Evolutionary conservation across 2,113 vertebrate species (phyloP).

Genomic region (Pogona vitticeps): DNA sequence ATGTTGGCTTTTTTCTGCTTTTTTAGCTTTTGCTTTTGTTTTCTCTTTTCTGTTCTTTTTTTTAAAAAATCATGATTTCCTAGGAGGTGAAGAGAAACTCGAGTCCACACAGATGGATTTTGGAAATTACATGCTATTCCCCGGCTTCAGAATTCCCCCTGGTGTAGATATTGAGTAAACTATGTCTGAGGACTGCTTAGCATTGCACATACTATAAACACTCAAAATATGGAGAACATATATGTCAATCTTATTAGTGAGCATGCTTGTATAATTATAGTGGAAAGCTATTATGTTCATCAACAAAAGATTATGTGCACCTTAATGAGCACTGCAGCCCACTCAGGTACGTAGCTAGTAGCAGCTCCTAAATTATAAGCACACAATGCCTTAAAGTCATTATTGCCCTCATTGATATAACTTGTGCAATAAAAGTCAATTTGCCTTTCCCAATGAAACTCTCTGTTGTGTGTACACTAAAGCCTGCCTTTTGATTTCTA

Average conservation of each 20-base stretch:
- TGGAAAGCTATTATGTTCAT: neutral
- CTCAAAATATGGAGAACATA: neutral
- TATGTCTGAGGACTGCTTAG: neutral
- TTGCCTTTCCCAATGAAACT: neutral
- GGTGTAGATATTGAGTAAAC: neutral
- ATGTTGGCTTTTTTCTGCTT: too few species aligned
- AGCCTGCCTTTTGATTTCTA: neutral
- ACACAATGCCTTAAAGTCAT: neutral
- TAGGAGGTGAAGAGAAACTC: too few species aligned
- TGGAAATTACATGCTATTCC: too few species aligned
- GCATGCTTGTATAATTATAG: neutral
- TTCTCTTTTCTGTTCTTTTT: too few species aligned
- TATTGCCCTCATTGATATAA: neutral
- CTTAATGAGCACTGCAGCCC: neutral
- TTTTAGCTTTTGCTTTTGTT: too few species aligned
- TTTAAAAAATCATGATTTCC: too few species aligned
- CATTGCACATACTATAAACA: too few species aligned
- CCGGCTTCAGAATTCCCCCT: too few species aligned
- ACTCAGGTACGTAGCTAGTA: neutral
- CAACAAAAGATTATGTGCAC: neutral
- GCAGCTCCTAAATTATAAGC: neutral
- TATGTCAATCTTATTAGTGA: neutral
- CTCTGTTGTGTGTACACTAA: neutral
- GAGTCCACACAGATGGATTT: too few species aligned
- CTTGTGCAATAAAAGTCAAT: neutral